These are phyloP conservation scores for Sebastolobus alascanus DNA, from an alignment of 2,797 vertebrate genomes.

Conservation along the genomic window DNA sequence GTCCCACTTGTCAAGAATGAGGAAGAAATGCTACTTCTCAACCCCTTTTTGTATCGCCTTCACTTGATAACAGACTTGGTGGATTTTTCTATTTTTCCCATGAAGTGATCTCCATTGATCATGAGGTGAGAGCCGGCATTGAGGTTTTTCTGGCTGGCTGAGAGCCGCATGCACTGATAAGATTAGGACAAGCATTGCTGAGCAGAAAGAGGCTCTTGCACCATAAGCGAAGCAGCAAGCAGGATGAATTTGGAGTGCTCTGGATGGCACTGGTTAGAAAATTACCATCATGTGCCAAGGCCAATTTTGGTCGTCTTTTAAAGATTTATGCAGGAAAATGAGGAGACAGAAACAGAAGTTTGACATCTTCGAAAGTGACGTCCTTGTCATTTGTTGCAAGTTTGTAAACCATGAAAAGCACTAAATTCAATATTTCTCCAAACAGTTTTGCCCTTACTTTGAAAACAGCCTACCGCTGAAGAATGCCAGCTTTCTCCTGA, in stretches of 20 bases:
- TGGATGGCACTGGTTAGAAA: constrained; percentile 48
- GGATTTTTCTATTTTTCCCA: constrained; percentile 32
- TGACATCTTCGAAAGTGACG: constrained; percentile 37
- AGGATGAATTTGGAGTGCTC: constrained; percentile 37
- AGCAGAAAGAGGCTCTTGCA: constrained; percentile 55
- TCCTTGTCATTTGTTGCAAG: constrained; percentile 19
- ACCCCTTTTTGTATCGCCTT: constrained; percentile 23
- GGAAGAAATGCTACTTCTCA: constrained; percentile 4
- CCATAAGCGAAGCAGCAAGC: constrained; percentile 45
- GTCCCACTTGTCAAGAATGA: constrained; percentile 23
- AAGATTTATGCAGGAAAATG: constrained; percentile 11
- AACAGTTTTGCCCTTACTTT: constrained; percentile 29
- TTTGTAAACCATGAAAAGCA: constrained; percentile 37
- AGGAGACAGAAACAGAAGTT: not conserved
- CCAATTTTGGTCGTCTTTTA: constrained; percentile 30
- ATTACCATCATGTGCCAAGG: constrained; percentile 43
- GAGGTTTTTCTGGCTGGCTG: constrained; percentile 46
- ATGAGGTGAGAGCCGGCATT: constrained; percentile 42
- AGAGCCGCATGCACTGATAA: constrained; percentile 53
- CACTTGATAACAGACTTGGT: constrained; percentile 26
- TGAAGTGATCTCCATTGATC: constrained; percentile 67
- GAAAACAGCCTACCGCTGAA: constrained; percentile 18
- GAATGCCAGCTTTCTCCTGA: constrained; percentile 23
- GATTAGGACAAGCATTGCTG: constrained; percentile 54
- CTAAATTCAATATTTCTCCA: constrained; percentile 25